Conservation (phyloP, 2,797 vertebrate genomes). For the Ispidina picta region DNA sequence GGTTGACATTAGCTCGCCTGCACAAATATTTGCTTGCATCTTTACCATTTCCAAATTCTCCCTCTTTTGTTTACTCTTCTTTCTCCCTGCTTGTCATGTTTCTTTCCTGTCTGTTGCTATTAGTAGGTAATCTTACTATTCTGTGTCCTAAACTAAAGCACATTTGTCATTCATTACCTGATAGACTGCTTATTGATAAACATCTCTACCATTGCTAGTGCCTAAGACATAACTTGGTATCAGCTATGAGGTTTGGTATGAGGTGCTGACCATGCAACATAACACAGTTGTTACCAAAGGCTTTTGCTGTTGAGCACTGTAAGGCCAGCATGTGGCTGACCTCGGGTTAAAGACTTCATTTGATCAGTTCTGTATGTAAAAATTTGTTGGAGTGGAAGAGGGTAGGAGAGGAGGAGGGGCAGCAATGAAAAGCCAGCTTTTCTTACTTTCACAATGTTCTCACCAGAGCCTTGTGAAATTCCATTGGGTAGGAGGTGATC, state of each 20-base stretch:
- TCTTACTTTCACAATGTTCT: neutral
- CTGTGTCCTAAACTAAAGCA: neutral
- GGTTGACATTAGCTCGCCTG: constrained; percentile 8
- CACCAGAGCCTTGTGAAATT: neutral
- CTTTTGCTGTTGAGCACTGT: neutral
- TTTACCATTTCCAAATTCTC: constrained; percentile 27
- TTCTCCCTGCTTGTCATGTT: neutral
- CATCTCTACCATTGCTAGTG: neutral
- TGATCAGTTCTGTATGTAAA: neutral
- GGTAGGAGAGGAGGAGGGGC: neutral
- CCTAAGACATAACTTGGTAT: neutral
- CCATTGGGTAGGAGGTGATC: neutral
- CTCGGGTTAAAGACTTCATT: neutral
- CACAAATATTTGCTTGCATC: constrained; percentile 53
- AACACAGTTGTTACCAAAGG: neutral
- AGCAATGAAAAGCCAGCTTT: neutral
- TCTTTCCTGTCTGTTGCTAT: neutral
- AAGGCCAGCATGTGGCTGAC: neutral
- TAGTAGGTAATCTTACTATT: neutral
- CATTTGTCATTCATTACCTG: neutral
- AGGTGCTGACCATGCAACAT: neutral
- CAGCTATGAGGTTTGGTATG: rapidly evolving
- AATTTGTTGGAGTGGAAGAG: neutral
- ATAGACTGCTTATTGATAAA: neutral
- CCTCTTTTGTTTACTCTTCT: constrained; percentile 13